Conservation (phyloP, 2,113 vertebrate genomes). For the Notiomystis cincta region DNA sequence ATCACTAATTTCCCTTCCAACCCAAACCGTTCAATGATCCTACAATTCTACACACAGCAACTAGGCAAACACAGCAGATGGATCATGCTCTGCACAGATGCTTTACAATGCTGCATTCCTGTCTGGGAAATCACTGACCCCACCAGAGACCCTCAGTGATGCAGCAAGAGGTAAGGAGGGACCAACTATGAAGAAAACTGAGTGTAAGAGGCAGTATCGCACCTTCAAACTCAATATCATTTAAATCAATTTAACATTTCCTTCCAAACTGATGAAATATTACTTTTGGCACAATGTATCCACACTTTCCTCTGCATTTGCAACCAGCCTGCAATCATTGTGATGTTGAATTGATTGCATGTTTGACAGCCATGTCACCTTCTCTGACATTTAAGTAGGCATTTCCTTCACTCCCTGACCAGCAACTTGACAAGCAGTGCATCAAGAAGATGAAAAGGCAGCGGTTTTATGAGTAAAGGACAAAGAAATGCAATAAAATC, state of each 20-base stretch:
- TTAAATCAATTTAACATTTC: not conserved
- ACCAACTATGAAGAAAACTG: not conserved
- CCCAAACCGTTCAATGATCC: not conserved
- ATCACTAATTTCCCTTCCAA: not conserved
- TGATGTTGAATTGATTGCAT: not conserved
- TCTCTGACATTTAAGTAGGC: not conserved
- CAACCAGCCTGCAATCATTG: not conserved
- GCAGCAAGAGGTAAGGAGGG: not conserved
- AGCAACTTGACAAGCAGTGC: not conserved
- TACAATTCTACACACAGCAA: not conserved
- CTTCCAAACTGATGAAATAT: not conserved
- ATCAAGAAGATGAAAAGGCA: not conserved
- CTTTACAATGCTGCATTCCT: not conserved
- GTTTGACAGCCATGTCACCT: not conserved
- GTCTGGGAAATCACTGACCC: not conserved
- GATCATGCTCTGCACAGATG: not conserved
- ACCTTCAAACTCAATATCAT: not conserved
- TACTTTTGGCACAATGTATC: not conserved
- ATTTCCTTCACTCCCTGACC: not conserved
- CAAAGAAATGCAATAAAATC: not conserved
- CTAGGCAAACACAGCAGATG: not conserved
- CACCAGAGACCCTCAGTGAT: not conserved
- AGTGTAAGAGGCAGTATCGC: not conserved
- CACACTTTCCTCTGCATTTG: not conserved
- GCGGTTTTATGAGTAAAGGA: not conserved